Percentiles rank a stretch among this genome's conserved stretches.
These are phyloP conservation scores for Phocoena phocoena DNA, from an alignment of 2,113 vertebrate species.

Conservation along the genomic window DNA sequence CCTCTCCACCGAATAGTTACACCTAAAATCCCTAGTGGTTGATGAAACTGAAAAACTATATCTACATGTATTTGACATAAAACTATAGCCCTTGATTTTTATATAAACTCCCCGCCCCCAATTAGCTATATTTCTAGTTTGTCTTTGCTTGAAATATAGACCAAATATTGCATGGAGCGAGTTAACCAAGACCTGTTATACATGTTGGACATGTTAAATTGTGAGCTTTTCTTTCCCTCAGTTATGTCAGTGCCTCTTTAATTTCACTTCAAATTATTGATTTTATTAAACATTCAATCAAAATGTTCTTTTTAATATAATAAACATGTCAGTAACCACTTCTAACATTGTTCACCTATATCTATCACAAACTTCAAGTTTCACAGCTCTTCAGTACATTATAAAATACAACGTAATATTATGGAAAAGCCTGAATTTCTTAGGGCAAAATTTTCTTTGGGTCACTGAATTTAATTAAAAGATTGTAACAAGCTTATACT, in stretches of 20 bases:
- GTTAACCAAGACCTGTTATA: neutral
- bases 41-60: neutral
- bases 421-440: neutral
- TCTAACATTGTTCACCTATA: neutral
- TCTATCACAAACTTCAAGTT: neutral
- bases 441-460: constrained; percentile 20
- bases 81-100: neutral
- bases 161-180: neutral
- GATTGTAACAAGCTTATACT: neutral
- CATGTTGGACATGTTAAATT: neutral
- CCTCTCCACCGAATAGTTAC: neutral
- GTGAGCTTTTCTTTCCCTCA: neutral
- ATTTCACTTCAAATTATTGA: neutral
- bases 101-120: neutral
- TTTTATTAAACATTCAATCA: neutral
- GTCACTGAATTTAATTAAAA: constrained; percentile 50
- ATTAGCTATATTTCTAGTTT: neutral
- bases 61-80: neutral
- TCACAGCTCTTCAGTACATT: neutral
- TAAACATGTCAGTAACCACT: neutral
- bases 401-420: constrained; percentile 17
- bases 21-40: neutral
- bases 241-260: neutral
- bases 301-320: neutral
- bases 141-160: neutral